A percentile compares a stretch with the other conserved stretches of the same genome.
These are phyloP conservation scores for Tadarida brasiliensis DNA, from an alignment of 2,797 vertebrate genomes.

Conservation along the genomic window DNA sequence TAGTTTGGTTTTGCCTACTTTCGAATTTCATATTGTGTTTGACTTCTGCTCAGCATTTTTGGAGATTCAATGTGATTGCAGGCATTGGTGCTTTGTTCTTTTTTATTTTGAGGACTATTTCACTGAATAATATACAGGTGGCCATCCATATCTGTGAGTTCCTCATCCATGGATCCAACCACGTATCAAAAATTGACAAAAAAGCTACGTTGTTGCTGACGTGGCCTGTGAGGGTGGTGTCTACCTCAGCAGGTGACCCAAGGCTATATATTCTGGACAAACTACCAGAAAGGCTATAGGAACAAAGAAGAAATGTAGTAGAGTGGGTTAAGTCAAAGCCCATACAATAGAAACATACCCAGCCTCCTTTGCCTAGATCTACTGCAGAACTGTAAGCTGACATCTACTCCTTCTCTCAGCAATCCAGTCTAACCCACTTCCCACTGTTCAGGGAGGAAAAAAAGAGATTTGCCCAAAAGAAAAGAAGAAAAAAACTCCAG, in stretches of 20 bases:
- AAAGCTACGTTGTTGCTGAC: neutral
- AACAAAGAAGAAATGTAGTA: neutral
- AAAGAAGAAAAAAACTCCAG: neutral
- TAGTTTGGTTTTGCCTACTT: neutral
- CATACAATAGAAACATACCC: neutral
- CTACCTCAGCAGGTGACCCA: neutral
- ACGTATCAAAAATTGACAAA: neutral
- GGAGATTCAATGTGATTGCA: neutral
- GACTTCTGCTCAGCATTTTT: neutral
- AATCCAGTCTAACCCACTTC: neutral
- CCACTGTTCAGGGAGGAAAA: neutral
- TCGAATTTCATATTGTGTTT: neutral
- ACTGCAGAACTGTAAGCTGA: neutral
- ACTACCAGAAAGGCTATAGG: neutral
- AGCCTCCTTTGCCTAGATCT: neutral
- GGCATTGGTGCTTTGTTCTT: neutral
- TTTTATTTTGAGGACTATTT: neutral
- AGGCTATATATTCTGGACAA: neutral
- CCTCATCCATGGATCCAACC: neutral
- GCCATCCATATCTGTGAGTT: neutral
- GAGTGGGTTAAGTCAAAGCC: neutral
- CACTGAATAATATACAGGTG: neutral
- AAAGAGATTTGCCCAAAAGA: neutral
- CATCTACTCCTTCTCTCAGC: neutral
- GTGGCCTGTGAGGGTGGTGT: neutral